These are phyloP conservation scores for Dione juno DNA, from an alignment of 2,888 invertebrate genomes.

Conservation along the genomic window DNA sequence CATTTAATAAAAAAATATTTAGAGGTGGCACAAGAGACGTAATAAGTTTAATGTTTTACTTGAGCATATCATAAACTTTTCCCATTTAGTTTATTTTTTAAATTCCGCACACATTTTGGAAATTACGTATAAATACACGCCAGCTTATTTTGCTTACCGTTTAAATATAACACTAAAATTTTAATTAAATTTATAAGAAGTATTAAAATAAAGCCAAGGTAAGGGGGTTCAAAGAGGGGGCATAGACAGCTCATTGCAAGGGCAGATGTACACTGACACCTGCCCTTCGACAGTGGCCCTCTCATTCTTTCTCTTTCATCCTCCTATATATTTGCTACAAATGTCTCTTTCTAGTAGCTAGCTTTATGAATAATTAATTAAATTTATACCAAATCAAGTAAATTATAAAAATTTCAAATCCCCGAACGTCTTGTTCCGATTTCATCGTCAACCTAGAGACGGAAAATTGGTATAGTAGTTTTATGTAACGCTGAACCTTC, in stretches of 20 bases:
- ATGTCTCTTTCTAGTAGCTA: constrained; percentile 54
- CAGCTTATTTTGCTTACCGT: background rate
- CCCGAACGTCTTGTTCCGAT: constrained; percentile 29
- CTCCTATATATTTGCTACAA: constrained; percentile 50
- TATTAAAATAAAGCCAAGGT: constrained; percentile 44
- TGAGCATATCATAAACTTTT: background rate
- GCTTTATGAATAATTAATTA: constrained; percentile 53
- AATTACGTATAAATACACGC: background rate
- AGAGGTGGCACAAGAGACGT: background rate
- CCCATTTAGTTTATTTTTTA: background rate
- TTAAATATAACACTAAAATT: constrained; percentile 22
- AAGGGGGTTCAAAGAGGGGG: constrained; percentile 56
- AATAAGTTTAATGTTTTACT: background rate
- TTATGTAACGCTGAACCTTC: constrained; percentile 30
- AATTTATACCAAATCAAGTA: constrained; percentile 49
- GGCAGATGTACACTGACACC: constrained; percentile 76
- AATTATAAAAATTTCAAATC: constrained; percentile 44
- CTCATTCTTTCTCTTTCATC: constrained; percentile 54
- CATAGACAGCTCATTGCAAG: constrained; percentile 58
- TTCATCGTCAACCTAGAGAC: constrained; percentile 37
- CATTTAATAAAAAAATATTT: background rate
- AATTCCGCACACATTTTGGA: background rate
- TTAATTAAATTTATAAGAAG: constrained; percentile 34
- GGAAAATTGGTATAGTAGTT: constrained; percentile 17
- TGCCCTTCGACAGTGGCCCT: constrained; percentile 65